phyloP scores from a whole-genome alignment of 2,888 invertebrate genomes.

The Dexiosoma caninum region DNA sequence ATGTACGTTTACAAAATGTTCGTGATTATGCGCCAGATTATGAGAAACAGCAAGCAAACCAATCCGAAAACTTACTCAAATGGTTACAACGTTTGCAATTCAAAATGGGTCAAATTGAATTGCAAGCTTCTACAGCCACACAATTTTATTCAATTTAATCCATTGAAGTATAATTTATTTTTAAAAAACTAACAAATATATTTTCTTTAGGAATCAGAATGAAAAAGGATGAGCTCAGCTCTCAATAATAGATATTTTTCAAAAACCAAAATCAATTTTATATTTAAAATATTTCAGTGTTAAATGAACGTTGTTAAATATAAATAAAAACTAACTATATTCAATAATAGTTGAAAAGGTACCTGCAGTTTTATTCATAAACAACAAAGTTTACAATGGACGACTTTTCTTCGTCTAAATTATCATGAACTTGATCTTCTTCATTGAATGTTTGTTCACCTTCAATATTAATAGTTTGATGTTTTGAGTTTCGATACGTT shows the following conservation, averaged over 20 bases:
- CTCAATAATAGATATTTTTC: constrained; percentile 11
- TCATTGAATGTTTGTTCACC: constrained; percentile 69
- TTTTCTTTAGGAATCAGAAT: neutral
- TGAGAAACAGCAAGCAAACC: constrained; percentile 75
- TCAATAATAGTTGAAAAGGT: neutral
- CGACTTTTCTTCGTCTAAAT: constrained; percentile 68
- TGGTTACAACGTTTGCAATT: constrained; percentile 96
- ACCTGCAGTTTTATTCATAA: constrained; percentile 60
- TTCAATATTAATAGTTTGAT: constrained; percentile 68
- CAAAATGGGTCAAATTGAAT: constrained; percentile 98
- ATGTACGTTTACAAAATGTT: constrained; percentile 91
- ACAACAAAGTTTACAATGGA: constrained; percentile 69
- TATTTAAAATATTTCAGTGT: constrained; percentile 40
- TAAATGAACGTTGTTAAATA: constrained; percentile 41
- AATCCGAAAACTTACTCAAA: constrained; percentile 81
- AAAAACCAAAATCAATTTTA: neutral
- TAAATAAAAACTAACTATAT: constrained; percentile 34
- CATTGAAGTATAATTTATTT: neutral
- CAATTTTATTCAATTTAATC: constrained; percentile 88
- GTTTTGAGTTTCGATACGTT: constrained; percentile 67
- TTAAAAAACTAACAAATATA: too few relatives aligned
- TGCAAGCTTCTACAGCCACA: constrained; percentile 93
- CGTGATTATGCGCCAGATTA: constrained; percentile 85
- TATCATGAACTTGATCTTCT: constrained; percentile 72
- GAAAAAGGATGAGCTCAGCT: constrained; percentile 23